A percentile compares a stretch with the other conserved stretches of the same genome.
phyloP scores from a whole-genome alignment of 2,888 invertebrate species.

The Melipona bicolor region DNA sequence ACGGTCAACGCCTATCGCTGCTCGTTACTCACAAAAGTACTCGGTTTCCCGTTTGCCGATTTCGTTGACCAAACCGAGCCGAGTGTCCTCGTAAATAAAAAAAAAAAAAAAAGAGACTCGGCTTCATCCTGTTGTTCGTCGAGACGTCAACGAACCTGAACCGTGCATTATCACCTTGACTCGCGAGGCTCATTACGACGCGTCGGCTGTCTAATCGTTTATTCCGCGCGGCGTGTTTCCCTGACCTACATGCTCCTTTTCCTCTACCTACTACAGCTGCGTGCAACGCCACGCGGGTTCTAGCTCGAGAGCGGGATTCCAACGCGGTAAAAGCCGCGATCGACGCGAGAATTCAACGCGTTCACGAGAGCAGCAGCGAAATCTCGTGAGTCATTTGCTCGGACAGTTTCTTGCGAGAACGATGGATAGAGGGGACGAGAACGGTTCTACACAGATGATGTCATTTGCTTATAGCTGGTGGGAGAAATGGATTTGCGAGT shows the following conservation, averaged over 20 bases:
- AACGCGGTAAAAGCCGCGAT: slow-evolving; percentile 46
- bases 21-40: neutral
- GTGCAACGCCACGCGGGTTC: neutral
- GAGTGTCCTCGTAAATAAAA: slow-evolving; percentile 33
- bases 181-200: slow-evolving; percentile 50
- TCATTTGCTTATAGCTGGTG: neutral
- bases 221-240: slow-evolving; percentile 68
- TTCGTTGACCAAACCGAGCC: slow-evolving; percentile 23
- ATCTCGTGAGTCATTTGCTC: slow-evolving; percentile 19
- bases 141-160: slow-evolving; percentile 60
- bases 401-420: neutral
- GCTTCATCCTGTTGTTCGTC: slow-evolving; percentile 11
- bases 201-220: slow-evolving; percentile 61
- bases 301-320: slow-evolving; percentile 34
- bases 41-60: slow-evolving; percentile 7
- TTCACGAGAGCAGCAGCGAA: slow-evolving; percentile 11
- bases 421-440: neutral
- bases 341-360: slow-evolving; percentile 5
- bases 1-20: slow-evolving; percentile 11
- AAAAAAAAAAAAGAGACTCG: neutral
- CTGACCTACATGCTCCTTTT: slow-evolving; percentile 71
- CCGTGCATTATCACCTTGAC: slow-evolving; percentile 65
- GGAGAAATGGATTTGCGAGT: neutral
- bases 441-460: neutral
- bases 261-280: slow-evolving; percentile 42